These are phyloP conservation scores for Stichodactyla mertensii DNA, from an alignment of 64 coral and sea anemone species.

Conservation along the genomic window DNA sequence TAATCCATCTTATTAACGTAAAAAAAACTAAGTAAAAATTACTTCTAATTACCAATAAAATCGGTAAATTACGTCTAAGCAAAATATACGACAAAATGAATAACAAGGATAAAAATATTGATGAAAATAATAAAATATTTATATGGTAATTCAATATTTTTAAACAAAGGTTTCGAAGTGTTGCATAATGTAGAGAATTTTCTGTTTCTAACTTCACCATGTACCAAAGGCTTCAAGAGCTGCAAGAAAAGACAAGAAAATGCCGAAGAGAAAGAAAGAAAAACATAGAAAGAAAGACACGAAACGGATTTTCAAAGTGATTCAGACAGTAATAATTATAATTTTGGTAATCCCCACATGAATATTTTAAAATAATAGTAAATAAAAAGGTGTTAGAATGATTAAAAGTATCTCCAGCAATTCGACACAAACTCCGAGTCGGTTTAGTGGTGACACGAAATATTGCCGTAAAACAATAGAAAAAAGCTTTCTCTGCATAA, in stretches of 20 bases:
- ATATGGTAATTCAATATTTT: too few species aligned
- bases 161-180: too few species aligned
- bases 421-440: too few species aligned
- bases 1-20: neutral
- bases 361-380: too few species aligned
- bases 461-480: too few species aligned
- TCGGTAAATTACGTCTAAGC: neutral
- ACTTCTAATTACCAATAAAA: neutral
- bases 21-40: neutral
- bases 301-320: neutral
- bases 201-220: neutral
- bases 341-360: too few species aligned
- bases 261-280: neutral
- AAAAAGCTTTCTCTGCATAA: too few species aligned
- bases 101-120: neutral
- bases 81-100: neutral
- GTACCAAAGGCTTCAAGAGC: neutral
- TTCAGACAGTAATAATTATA: neutral
- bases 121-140: too few species aligned
- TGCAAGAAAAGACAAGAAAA: neutral
- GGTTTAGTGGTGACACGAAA: too few species aligned
- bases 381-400: too few species aligned
- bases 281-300: neutral
- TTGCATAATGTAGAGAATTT: too few species aligned
- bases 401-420: too few species aligned